Percentiles rank a stretch among this genome's conserved stretches.
phyloP scores from a whole-genome alignment of 1,140 invertebrate genomes.

The Leptoteleia sp. region DNA sequence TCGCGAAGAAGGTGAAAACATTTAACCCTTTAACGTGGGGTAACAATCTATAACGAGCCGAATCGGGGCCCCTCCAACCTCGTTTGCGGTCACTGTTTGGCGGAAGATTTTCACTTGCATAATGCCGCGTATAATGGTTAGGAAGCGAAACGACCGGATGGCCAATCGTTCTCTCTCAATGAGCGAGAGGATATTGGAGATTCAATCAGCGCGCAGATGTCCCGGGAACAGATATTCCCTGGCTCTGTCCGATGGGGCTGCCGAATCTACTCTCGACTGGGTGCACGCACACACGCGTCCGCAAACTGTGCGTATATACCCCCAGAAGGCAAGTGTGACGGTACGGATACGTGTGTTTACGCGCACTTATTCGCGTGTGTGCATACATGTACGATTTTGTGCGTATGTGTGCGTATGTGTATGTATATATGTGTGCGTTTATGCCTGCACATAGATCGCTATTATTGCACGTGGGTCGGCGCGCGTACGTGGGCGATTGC shows the following conservation, averaged over 20 bases:
- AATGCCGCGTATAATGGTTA: conserved; percentile 58
- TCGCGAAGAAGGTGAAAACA: conserved; percentile 50
- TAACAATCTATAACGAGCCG: conserved; percentile 37
- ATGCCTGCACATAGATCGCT: too few relatives aligned
- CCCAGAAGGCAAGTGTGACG: too few relatives aligned
- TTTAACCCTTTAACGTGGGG: conserved; percentile 44
- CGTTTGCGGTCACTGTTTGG: conserved; percentile 59
- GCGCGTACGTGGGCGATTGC: conserved; percentile 1
- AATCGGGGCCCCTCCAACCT: conserved; percentile 31
- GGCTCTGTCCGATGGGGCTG: conserved; percentile 73
- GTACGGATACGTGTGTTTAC: too few relatives aligned
- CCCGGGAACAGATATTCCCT: conserved; percentile 81
- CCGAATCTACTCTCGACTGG: conserved; percentile 32
- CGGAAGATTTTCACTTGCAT: conserved; percentile 62
- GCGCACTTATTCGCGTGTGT: too few relatives aligned
- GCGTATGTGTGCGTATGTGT: too few relatives aligned
- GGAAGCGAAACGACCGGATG: conserved; percentile 69
- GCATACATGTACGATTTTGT: too few relatives aligned
- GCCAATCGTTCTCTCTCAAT: conserved; percentile 79
- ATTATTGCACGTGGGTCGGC: too few relatives aligned
- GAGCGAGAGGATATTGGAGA: conserved; percentile 79
- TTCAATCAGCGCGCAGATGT: conserved; percentile 82
- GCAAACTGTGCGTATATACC: too few relatives aligned
- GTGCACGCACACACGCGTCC: conserved; percentile 2
- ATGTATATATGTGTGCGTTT: too few relatives aligned